Conservation (phyloP, 2,113 vertebrate genomes). For the Zootoca vivipara region DNA sequence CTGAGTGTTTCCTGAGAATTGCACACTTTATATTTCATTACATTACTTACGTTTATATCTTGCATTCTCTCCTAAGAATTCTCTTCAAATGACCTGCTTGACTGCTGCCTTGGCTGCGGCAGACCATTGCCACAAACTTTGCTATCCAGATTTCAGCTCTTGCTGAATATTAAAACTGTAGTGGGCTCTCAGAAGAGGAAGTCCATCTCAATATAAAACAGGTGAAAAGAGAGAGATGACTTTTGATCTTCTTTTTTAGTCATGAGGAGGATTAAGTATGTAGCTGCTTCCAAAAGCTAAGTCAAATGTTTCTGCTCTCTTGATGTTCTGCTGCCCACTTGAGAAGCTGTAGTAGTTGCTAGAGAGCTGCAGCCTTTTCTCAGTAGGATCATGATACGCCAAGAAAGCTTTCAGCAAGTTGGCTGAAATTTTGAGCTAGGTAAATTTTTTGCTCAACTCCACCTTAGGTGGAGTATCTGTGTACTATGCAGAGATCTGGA, state of each 20-base stretch:
- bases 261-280: slow-evolving; percentile 31
- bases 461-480: not conserved
- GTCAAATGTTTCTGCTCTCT: slow-evolving; percentile 15
- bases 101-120: not conserved
- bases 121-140: not conserved
- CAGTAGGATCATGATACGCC: not conserved
- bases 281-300: slow-evolving; percentile 37
- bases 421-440: not conserved
- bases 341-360: slow-evolving; percentile 26
- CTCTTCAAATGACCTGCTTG: not conserved
- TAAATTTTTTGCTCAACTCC: not conserved
- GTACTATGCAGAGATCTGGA: not conserved
- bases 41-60: not conserved
- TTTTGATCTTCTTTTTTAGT: not conserved
- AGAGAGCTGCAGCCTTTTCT: not conserved
- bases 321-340: slow-evolving; percentile 1
- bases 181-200: not conserved
- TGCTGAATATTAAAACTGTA: not conserved
- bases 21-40: not conserved
- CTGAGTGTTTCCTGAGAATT: too few species aligned
- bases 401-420: slow-evolving; percentile 3
- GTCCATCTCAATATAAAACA: slow-evolving; percentile 21
- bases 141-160: not conserved
- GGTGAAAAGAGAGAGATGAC: slow-evolving; percentile 25
- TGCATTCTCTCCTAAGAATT: not conserved